Conservation (phyloP, 2,888 invertebrate species). For the Drosophila vallismaia region DNA sequence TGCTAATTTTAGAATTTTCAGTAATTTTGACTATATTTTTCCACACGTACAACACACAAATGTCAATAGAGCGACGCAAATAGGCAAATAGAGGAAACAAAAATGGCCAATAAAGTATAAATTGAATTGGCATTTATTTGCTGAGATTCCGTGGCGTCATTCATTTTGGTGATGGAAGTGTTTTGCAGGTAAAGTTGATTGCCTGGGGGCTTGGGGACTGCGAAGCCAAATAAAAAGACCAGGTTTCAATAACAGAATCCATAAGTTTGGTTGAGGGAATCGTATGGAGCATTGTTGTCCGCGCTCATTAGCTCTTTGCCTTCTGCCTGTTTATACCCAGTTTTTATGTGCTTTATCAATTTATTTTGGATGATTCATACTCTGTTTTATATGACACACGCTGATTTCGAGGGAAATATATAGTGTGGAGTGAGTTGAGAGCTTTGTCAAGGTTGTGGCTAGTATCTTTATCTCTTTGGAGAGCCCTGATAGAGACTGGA, state of each 20-base stretch:
- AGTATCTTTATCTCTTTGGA: slow-evolving; percentile 2
- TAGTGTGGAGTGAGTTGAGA: slow-evolving; percentile 11
- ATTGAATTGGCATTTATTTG: slow-evolving; percentile 44
- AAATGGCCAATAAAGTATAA: slow-evolving; percentile 31
- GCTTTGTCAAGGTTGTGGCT: slow-evolving; percentile 6
- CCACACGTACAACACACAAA: slow-evolving; percentile 7
- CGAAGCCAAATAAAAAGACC: too few relatives aligned
- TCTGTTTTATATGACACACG: slow-evolving; percentile 35
- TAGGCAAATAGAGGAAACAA: slow-evolving; percentile 24
- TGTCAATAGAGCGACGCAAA: slow-evolving; percentile 39
- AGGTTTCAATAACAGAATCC: too few relatives aligned
- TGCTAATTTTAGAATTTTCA: slow-evolving; percentile 54
- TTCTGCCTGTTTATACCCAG: slow-evolving; percentile 23
- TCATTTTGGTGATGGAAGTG: slow-evolving; percentile 5
- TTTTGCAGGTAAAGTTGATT: not conserved
- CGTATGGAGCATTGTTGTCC: slow-evolving; percentile 1
- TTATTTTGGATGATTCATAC: slow-evolving; percentile 39
- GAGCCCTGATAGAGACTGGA: not conserved
- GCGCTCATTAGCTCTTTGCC: not conserved
- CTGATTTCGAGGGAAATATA: slow-evolving; percentile 41
- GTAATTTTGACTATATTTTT: slow-evolving; percentile 29
- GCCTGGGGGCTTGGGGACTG: too few relatives aligned
- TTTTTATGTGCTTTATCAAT: slow-evolving; percentile 39
- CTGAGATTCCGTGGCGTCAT: slow-evolving; percentile 41
- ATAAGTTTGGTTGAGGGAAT: too few relatives aligned